Conservation (phyloP, 2,113 vertebrate species). For the human region GRCh38 chr20:61178501-61179000, state of each 20-base stretch:
- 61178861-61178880: neutral
- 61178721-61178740: neutral
- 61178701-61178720: neutral
- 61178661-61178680: neutral
- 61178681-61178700: neutral
- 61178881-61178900: neutral
- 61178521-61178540: neutral
- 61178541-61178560: neutral
- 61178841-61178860: neutral
- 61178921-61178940: neutral
- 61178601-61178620: neutral
- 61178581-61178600: neutral
- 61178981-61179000: neutral
- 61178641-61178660: neutral
- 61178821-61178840: neutral
- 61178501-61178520: neutral
- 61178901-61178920: neutral
- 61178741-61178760: neutral
- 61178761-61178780: neutral
- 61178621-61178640: neutral
- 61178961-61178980: neutral
- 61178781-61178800: neutral
- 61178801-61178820: neutral
- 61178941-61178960: neutral
- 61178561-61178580: neutral